Base-by-base conservation (phyloP, 2,113 vertebrate species). In the Copsychus sechellarum region DNA sequence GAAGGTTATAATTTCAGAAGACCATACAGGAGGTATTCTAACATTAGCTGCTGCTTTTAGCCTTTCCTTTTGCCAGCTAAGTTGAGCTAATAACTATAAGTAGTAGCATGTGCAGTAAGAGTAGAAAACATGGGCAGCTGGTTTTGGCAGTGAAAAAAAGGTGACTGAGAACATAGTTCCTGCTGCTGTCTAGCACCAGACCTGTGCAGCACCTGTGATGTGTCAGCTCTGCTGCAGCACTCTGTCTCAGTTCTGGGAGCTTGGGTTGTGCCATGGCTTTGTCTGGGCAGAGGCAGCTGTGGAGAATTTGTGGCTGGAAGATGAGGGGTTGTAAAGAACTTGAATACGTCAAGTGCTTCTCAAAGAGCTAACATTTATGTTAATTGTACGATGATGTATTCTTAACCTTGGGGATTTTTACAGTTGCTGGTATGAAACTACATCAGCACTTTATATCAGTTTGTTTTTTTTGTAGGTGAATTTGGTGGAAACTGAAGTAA, bases 401-500 rank as follows among this genome's bases (percentile, higher is more conserved):
- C 38, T 81, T 85, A 42, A 66, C 8, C 26, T 51, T 16, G 45
- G 12, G 5, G 6, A 50, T 34, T 72, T 54, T 61, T 48, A n/a
- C 20, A 72, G 19, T 56, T 92, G 61, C 58, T 51, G 15, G 12
- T 90, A 24, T 64, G 36, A 83, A 76, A 93, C 40, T 36, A 71
- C 24, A 60, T 38, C 1, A 2, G 36, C 51, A 56, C 14, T 50
- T 73, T 19, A 42, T 42, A 54, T 21, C 50, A 70, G 15, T 51
- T 47, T 26, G 73, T 36, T 34, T 25, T 25, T 77, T 94, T 81
- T 56, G 85, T 95, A 99, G 99, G 98, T 99, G 58, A 99, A 99
- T 95, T 97, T 98, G 96, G 98, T 98, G 5, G 98, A 99, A 86
- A 99, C 98, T 1, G 98, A 99, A 42, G 48, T 99, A 93, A 99